Base-by-base conservation (phyloP, 2,888 invertebrate genomes). In the Synanthedon vespiformis region DNA sequence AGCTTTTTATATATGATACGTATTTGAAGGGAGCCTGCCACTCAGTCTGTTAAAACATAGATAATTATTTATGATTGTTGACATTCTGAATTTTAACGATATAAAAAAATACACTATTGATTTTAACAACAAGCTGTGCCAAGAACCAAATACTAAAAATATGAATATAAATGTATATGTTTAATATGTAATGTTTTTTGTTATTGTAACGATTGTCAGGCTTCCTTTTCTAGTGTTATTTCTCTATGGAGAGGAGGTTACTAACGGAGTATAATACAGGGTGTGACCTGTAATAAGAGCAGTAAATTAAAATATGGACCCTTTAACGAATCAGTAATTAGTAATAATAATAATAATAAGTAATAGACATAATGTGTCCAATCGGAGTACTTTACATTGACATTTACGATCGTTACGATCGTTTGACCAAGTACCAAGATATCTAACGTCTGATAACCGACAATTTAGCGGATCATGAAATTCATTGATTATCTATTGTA, bases 81-180 rank as follows among this genome's bases (percentile, higher is more conserved):
- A 48, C 16, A 22, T 48, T 10, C 13, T 18, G 11, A 48, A 48
- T 18, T 48, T 48, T 48, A 22, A 16, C 5, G 6, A 48, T 48
- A 34, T 48, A 48, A 13, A 44, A 8, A 50, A 13, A 50, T 12
- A 22, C 1, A 5, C 5, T 65, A 70, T 66, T 73, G 66, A 67
- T 71, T 75, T 65, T 69, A 68, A 60, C 64, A 59, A 61, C 62
- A 67, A 65, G 81, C 80, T 82, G 80, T 82, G 83, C 73, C 34
- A 76, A 48, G 77, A 80, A 81, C 84, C 84, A 85, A 85, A 85
- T 82, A 79, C 72, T 73, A 70, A 48, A 49, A 40, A 16, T 48
- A n/a, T 51, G n/a, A 51, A 51, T n/a, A 41, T 41, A 41, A n/a
- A 41, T 40, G n/a, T 41, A 41, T 41, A 44, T 44, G 4, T 6